Evolutionary conservation across 1,140 invertebrate genomes (phyloP).

Genomic region (Aphelenchoides fujianensis): DNA sequence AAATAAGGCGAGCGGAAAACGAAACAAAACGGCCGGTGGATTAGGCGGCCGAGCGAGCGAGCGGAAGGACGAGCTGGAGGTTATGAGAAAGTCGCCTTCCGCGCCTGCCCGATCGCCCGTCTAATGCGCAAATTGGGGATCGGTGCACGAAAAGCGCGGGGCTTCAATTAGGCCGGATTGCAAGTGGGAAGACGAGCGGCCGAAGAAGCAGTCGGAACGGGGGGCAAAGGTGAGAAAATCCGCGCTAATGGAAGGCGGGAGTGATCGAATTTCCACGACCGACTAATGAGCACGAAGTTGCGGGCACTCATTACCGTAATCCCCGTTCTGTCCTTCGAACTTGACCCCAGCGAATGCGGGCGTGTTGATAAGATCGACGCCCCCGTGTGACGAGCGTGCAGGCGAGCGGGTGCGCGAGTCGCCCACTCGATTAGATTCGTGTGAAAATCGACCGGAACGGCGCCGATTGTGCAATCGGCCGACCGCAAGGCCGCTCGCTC

Average conservation of each 20-base stretch:
- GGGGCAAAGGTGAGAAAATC: background rate
- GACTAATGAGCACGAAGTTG: background rate
- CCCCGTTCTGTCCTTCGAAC: background rate
- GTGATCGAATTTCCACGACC: background rate
- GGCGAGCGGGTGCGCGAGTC: too few species aligned
- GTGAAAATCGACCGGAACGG: background rate
- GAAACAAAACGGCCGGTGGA: background rate
- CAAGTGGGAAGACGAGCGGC: background rate
- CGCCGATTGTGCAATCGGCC: background rate
- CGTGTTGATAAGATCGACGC: background rate
- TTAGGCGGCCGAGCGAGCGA: background rate
- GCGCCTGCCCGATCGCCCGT: too few species aligned
- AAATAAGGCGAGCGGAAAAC: background rate
- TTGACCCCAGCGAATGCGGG: background rate
- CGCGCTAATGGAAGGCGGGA: background rate
- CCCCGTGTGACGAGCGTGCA: background rate
- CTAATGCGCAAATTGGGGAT: background rate
- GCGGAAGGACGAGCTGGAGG: background rate
- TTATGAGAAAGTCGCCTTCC: background rate
- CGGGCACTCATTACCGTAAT: background rate
- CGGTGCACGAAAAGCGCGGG: background rate
- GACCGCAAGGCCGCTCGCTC: too few species aligned
- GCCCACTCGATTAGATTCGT: background rate
- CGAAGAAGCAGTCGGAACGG: background rate
- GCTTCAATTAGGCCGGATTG: background rate